These are phyloP conservation scores for Enteromius thamalakanensis DNA, from an alignment of 2,797 vertebrate species.

Conservation along the genomic window DNA sequence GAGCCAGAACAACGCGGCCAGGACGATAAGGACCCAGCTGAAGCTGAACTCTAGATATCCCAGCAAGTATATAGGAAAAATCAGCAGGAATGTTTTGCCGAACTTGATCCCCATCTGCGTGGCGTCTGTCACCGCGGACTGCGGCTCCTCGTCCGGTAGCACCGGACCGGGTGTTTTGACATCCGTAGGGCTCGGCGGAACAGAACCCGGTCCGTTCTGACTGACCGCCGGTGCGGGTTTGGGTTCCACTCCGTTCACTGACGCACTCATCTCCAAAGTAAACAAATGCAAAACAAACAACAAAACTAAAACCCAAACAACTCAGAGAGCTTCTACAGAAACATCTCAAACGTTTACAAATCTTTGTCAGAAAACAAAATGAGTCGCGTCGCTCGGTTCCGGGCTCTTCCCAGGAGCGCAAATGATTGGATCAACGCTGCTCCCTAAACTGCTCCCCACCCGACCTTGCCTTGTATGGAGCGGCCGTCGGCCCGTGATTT, in stretches of 20 bases:
- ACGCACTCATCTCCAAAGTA: slow-evolving; percentile 48
- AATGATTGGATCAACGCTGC: slow-evolving; percentile 41
- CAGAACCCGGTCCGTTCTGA: slow-evolving; percentile 26
- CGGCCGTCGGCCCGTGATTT: slow-evolving; percentile 2
- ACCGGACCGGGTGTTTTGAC: slow-evolving; percentile 52
- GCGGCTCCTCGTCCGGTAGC: slow-evolving; percentile 62
- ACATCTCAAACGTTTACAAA: neutral
- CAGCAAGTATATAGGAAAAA: slow-evolving; percentile 90
- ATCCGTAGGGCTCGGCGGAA: neutral
- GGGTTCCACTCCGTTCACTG: slow-evolving; percentile 41
- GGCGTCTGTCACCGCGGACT: slow-evolving; percentile 74
- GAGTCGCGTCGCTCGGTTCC: slow-evolving; percentile 27
- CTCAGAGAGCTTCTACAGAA: neutral
- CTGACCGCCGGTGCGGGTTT: slow-evolving; percentile 20
- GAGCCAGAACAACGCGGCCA: slow-evolving; percentile 86
- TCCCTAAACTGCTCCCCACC: slow-evolving; percentile 35
- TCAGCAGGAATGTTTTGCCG: slow-evolving; percentile 86
- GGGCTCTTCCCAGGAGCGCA: slow-evolving; percentile 39
- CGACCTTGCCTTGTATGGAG: slow-evolving; percentile 52
- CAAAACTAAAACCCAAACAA: slow-evolving; percentile 18
- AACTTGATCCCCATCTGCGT: slow-evolving; percentile 87
- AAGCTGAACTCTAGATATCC: slow-evolving; percentile 96
- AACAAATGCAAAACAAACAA: slow-evolving; percentile 10
- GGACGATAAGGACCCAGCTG: slow-evolving; percentile 92
- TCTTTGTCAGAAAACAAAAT: slow-evolving; percentile 4